Evolutionary conservation across 2,888 invertebrate genomes (phyloP), one percentile per base, ranked within the genome.

Genomic region (Cistogaster globosa): DNA sequence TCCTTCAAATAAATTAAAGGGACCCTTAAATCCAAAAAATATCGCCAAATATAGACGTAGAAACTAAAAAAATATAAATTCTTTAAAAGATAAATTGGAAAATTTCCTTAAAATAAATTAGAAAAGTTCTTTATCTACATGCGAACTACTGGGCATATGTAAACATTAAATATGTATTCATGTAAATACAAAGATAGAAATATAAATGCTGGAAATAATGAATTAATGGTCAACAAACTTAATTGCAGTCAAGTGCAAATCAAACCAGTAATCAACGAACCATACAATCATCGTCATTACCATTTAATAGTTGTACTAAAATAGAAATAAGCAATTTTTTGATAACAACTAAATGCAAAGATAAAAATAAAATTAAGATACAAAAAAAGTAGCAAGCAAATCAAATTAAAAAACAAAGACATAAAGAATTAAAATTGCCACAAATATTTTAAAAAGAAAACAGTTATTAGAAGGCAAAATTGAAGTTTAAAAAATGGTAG

Each of bases 181-280:
- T 55, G 20, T 36, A 38, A 53, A 55, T 69, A n/a, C 78, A 71
- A 38, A 68, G 60, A 65, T 71, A 65, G 71, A 72, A 69, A 65
- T 69, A 83, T 68, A 78, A 78, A 75, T 85, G 78, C 62, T 82
- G 75, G 84, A 82, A 79, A 78, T 82, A 79, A 82, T 84, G 80
- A 76, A 82, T 77, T 85, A 80, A 77, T 88, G 87, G 87, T 87
- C 87, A 88, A 87, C 87, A 88, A 87, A 88, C 88, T 87, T 83
- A 87, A 87, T 88, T 87, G 87, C 88, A 88, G 88, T 88, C 88
- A 88, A 88, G 88, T 88, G 87, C 87, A 87, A 77, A 85, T 82
- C 69, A 85, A n/a, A 82, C 63, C 68, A 51, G 69, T 68, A 77
- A 75, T 71, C 85, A 85, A 58, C 81, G 63, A 82, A 85, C 81